phyloP scores from a whole-genome alignment of 2,113 vertebrate species.

The Actenoides hombroni region DNA sequence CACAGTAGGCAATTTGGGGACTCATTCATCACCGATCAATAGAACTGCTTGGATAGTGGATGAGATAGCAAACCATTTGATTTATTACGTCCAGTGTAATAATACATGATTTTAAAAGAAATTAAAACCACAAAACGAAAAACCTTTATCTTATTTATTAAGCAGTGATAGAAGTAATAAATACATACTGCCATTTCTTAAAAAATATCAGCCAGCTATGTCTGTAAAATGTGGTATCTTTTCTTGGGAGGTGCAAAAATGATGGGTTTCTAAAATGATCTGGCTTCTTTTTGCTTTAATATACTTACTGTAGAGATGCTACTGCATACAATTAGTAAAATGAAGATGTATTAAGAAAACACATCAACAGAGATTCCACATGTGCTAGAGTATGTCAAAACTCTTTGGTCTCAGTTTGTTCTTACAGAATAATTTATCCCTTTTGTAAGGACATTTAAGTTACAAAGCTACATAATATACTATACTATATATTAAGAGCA shows the following conservation, averaged over 20 bases:
- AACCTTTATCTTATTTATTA: constrained; percentile 24
- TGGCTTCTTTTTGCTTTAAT: neutral
- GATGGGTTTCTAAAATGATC: neutral
- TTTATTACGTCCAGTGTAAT: neutral
- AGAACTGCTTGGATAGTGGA: neutral
- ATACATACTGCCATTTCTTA: neutral
- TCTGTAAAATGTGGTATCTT: neutral
- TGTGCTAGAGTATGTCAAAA: neutral
- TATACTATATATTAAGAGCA: neutral
- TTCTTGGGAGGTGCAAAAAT: neutral
- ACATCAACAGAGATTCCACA: neutral
- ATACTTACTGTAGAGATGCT: neutral
- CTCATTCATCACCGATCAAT: constrained; percentile 17
- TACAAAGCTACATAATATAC: neutral
- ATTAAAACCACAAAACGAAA: constrained; percentile 36
- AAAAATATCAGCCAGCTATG: neutral
- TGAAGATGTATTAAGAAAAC: neutral
- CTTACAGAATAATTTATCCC: neutral
- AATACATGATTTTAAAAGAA: constrained; percentile 27
- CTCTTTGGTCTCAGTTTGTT: neutral
- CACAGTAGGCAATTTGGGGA: constrained; percentile 8
- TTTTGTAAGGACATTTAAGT: neutral
- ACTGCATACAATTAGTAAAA: neutral
- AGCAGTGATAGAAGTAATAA: neutral
- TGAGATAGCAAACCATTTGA: constrained; percentile 27